Base-by-base conservation (phyloP, 2,888 invertebrate genomes). In the Agriopis leucophaearia region DNA sequence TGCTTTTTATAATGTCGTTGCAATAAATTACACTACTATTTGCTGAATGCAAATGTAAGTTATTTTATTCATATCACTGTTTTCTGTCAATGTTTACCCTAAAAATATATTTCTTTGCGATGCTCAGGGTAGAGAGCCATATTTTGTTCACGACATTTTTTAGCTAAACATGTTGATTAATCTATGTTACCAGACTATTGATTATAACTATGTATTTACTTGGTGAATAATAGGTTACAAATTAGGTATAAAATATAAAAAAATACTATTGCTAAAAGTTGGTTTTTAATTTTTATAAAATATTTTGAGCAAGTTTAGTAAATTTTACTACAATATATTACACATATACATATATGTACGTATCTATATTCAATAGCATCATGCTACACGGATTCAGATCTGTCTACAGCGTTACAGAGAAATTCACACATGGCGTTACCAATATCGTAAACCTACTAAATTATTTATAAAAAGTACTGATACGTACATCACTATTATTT, bases 221-320 rank as follows among this genome's bases (percentile, higher is more conserved):
- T n/a, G 35, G 7, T 5, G 27, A 27, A 27, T 27, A 27, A 27
- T 5, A 27, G 16, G 13, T 9, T n/a, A n/a, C n/a, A n/a, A n/a
- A n/a, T n/a, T n/a, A n/a, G n/a, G n/a, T n/a, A n/a, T n/a, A 18
- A 12, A 6, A 18, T 9, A 13, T n/a, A 57, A 45, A 42, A 40
- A 50, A 18, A 10, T 8, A 27, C 9, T 3, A 50, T 56, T 56
- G 63, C 56, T 63, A 42, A 38, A n/a, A 27, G 16, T 40, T 50
- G 10, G 13, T 7, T 45, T 56, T 63, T 52, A 42, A 48, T 50
- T 51, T 50, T 12, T 13, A 50, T 48, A 54, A 48, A 51, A 5
- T 54, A 45, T 18, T 64, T 64, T 64, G 56, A 56, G 56, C 55
- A 63, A 52, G 36, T 54, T 52, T 13, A 5, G 38, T 13, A 13